phyloP scores from a whole-genome alignment of 2,888 invertebrate species.

The Conops quadrifasciatus region DNA sequence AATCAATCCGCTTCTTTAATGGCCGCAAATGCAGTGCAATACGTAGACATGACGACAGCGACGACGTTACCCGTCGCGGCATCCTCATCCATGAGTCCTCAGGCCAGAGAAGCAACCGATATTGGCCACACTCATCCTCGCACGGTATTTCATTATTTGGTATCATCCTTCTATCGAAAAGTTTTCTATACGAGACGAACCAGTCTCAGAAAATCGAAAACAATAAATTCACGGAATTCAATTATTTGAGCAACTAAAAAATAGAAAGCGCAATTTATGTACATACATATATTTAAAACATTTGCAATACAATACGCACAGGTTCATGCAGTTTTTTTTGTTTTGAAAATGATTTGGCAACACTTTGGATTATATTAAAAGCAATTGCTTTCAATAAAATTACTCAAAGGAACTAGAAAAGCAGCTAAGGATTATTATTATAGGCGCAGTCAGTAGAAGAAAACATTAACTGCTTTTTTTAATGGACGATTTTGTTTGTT shows the following conservation, averaged over 20 bases:
- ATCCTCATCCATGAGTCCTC: slow-evolving; percentile 24
- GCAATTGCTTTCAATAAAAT: too few relatives aligned
- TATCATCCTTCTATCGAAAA: slow-evolving; percentile 15
- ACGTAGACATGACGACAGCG: slow-evolving; percentile 21
- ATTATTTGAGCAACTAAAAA: slow-evolving; percentile 5
- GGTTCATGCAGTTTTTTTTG: background rate
- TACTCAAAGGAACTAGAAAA: too few relatives aligned
- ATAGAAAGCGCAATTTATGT: slow-evolving; percentile 7
- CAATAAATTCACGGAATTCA: slow-evolving; percentile 6
- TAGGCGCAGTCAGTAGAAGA: too few relatives aligned
- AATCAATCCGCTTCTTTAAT: slow-evolving; percentile 41
- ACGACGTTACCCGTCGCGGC: background rate
- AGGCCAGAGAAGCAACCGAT: slow-evolving; percentile 51
- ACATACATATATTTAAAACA: background rate
- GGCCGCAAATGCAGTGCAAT: slow-evolving; percentile 63
- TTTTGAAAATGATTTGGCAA: slow-evolving; percentile 17
- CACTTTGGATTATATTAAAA: too few relatives aligned
- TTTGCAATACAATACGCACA: background rate
- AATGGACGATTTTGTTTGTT: too few relatives aligned
- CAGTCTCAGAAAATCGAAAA: slow-evolving; percentile 16
- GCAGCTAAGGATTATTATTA: too few relatives aligned
- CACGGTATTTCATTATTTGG: slow-evolving; percentile 65
- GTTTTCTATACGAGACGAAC: background rate
- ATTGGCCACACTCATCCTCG: slow-evolving; percentile 54
- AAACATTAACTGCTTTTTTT: too few relatives aligned